A percentile compares a stretch with the other conserved stretches of the same genome.
These are phyloP conservation scores for Crematogaster levior DNA, from an alignment of 2,888 invertebrate species.

Conservation along the genomic window DNA sequence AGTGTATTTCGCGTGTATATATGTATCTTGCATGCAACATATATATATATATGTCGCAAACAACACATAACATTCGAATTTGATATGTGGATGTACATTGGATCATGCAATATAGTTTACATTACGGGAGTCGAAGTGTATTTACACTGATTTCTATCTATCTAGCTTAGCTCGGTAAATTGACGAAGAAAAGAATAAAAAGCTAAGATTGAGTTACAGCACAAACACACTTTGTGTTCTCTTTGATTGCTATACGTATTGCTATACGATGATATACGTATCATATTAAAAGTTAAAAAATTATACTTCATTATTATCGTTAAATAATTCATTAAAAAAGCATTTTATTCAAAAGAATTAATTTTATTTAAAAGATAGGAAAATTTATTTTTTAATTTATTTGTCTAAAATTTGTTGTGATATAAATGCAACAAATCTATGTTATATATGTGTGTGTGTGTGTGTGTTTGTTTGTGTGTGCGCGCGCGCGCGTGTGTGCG, in stretches of 20 bases:
- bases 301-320: background rate
- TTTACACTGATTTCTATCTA: constrained; percentile 24
- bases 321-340: background rate
- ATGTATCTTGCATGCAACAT: background rate
- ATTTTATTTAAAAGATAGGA: background rate
- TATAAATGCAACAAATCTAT: background rate
- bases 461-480: background rate
- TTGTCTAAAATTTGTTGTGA: background rate
- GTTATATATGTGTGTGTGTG: no score
- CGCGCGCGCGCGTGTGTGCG: no score
- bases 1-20: constrained; percentile 1
- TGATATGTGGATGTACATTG: background rate
- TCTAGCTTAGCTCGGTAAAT: background rate
- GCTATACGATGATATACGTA: no score
- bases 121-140: background rate
- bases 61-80: background rate
- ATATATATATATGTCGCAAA: constrained; percentile 5
- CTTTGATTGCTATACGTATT: background rate
- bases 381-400: background rate
- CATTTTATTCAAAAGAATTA: background rate
- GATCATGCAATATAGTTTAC: no score
- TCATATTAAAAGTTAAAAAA: background rate
- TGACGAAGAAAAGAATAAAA: background rate
- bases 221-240: background rate
- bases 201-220: background rate